These are phyloP conservation scores for Halictus rubicundus DNA, from an alignment of 1,140 invertebrate species.

Conservation along the genomic window DNA sequence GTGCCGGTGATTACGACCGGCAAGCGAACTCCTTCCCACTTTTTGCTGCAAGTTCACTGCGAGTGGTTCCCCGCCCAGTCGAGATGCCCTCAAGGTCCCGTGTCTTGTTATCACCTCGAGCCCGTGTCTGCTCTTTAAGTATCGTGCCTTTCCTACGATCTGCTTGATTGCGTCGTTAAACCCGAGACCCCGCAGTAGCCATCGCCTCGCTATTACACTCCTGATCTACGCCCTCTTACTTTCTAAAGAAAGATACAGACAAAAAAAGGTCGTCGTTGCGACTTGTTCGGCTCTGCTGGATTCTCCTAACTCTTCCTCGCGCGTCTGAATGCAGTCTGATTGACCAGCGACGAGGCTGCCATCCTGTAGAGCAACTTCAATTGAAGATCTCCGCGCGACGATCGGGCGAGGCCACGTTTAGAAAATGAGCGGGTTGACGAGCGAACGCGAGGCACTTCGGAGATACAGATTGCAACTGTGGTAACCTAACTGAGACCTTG, in stretches of 20 bases:
- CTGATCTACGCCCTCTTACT: background rate
- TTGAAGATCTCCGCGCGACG: too few relatives aligned
- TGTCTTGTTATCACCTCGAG: conserved; percentile 51
- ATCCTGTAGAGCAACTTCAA: too few relatives aligned
- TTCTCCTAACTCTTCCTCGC: too few relatives aligned
- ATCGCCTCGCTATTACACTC: background rate
- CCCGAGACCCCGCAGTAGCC: conserved; percentile 13
- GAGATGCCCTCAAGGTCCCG: conserved; percentile 46
- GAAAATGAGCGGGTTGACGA: too few relatives aligned
- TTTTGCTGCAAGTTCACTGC: conserved; percentile 40
- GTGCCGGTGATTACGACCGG: conserved; percentile 69
- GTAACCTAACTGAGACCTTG: too few relatives aligned
- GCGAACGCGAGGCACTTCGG: too few relatives aligned
- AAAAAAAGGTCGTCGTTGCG: too few relatives aligned
- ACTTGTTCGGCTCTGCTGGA: too few relatives aligned
- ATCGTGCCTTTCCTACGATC: conserved; percentile 43
- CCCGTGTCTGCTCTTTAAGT: conserved; percentile 40
- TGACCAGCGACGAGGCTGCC: too few relatives aligned
- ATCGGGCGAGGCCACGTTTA: too few relatives aligned
- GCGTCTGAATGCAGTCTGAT: too few relatives aligned
- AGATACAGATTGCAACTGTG: too few relatives aligned
- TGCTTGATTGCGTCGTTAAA: conserved; percentile 50
- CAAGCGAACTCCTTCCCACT: conserved; percentile 39
- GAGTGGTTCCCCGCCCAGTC: conserved; percentile 44
- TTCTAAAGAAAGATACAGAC: background rate